Evolutionary conservation across 2,888 invertebrate genomes (phyloP).

Genomic region (Cacoxenus indagator): DNA sequence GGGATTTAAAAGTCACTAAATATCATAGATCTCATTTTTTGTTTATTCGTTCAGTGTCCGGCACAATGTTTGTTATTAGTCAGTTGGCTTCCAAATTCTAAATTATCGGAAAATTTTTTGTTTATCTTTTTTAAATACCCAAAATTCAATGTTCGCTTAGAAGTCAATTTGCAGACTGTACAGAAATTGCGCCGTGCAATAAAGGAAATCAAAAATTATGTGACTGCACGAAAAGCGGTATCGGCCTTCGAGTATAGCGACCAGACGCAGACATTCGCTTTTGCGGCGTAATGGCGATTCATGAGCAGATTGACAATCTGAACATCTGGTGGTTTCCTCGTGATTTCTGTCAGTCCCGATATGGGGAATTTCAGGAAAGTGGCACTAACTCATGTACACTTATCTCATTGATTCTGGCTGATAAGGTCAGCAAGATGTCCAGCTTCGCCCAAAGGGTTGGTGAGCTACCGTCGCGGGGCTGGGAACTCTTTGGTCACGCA

Average conservation of each 20-base stretch:
- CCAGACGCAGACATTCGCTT: slow-evolving; percentile 7
- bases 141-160: slow-evolving; percentile 56
- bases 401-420: slow-evolving; percentile 74
- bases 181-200: slow-evolving; percentile 20
- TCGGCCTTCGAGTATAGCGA: slow-evolving; percentile 4
- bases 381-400: slow-evolving; percentile 77
- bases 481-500: slow-evolving; percentile 72
- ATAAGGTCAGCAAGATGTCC: slow-evolving; percentile 66
- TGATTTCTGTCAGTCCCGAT: slow-evolving; percentile 75
- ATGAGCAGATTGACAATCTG: slow-evolving; percentile 61
- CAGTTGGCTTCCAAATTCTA: slow-evolving; percentile 1
- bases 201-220: slow-evolving; percentile 45
- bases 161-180: slow-evolving; percentile 32
- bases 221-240: slow-evolving; percentile 39
- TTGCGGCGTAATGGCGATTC: slow-evolving; percentile 53
- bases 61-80: background rate
- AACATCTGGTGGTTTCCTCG: slow-evolving; percentile 74
- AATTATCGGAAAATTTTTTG: slow-evolving; percentile 6
- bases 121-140: slow-evolving; percentile 18
- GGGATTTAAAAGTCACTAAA: background rate
- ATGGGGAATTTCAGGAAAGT: slow-evolving; percentile 71
- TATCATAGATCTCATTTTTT: background rate
- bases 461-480: slow-evolving; percentile 65
- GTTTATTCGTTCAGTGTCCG: background rate
- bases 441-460: slow-evolving; percentile 47